Percentiles rank a stretch among this genome's conserved stretches.
Evolutionary conservation across 2,797 vertebrate species (phyloP).

Genomic region (Lates japonicus): DNA sequence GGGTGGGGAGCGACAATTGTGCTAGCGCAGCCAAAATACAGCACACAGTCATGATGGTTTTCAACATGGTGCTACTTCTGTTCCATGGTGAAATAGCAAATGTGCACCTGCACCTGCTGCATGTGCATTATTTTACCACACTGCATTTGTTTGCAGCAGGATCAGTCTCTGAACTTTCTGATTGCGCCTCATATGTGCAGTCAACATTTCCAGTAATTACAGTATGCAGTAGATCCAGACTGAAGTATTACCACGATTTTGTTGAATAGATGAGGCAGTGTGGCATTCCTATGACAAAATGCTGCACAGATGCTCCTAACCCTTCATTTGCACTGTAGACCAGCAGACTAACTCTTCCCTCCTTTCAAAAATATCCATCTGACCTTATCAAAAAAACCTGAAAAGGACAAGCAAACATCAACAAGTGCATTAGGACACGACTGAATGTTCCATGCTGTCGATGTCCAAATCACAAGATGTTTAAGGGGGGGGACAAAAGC

Average conservation of each 20-base stretch:
- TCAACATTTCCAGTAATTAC: constrained; percentile 19
- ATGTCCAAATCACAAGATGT: constrained; percentile 68
- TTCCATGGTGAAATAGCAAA: too few relatives aligned
- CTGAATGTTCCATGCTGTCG: constrained; percentile 77
- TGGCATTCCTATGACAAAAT: neutral
- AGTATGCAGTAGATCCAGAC: constrained; percentile 36
- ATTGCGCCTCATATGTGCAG: neutral
- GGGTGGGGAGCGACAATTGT: too few relatives aligned
- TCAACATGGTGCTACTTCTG: too few relatives aligned
- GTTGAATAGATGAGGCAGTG: constrained; percentile 24
- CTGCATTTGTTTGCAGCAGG: too few relatives aligned
- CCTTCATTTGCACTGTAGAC: constrained; percentile 63
- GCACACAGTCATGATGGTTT: too few relatives aligned
- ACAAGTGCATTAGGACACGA: constrained; percentile 81
- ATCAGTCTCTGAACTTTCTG: too few relatives aligned
- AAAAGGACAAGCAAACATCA: constrained; percentile 65
- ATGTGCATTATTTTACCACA: too few relatives aligned
- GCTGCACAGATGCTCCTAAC: constrained; percentile 17
- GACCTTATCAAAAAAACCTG: constrained; percentile 59
- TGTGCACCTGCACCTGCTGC: too few relatives aligned
- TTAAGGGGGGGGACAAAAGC: constrained; percentile 44
- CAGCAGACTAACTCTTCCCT: constrained; percentile 57
- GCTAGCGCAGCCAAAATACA: too few relatives aligned
- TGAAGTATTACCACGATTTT: constrained; percentile 14
- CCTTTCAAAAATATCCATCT: constrained; percentile 47